Base-by-base conservation (phyloP, 2,888 invertebrate species). In the Physocephala rufipes region DNA sequence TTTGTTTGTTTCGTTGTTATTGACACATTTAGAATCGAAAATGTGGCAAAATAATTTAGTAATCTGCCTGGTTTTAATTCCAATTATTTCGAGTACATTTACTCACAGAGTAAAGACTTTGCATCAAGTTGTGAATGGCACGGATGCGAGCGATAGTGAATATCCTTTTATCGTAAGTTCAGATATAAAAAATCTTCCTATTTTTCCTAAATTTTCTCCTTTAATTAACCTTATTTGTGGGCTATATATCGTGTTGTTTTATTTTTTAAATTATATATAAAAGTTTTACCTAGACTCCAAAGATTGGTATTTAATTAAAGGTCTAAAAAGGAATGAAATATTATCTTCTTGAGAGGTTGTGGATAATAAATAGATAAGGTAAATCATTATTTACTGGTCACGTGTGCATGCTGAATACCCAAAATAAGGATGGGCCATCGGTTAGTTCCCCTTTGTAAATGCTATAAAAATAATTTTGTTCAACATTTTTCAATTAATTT, bases 61-160 rank as follows among this genome's bases (percentile, higher is more conserved):
- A 15, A 49, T 61, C 15, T 36, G 15, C 24, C 7, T 19, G 15
- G 21, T 61, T 51, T 36, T 62, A 16, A 62, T 13, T 30, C 21
- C 24, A 5, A 16, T 15, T 9, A 30, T 5, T 16, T 51, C 51
- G 19, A 24, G 19, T 30, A 26, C n/a, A 3, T 21, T 58, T 9
- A 26, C 13, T 9, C 58, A 28, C 1, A 36, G 15, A 4, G 73
- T 72, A n/a, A n/a, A n/a, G n/a, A n/a, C n/a, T 67, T 73, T 71
- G 63, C 66, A 59, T 43, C 79, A 82, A 75, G 82, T 85, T 51
- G 85, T 84, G 2, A 84, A 84, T 62, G 84, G 85, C 9, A 81
- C 82, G 2, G 58, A 76, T 2, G 84, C 84, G 1, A 67, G 69
- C 1, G 73, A 75, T 0, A 81, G 75, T 2, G 84, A 84, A 49